phyloP scores from a whole-genome alignment of 1,140 invertebrate genomes.

The Drosophila virilis region DNA sequence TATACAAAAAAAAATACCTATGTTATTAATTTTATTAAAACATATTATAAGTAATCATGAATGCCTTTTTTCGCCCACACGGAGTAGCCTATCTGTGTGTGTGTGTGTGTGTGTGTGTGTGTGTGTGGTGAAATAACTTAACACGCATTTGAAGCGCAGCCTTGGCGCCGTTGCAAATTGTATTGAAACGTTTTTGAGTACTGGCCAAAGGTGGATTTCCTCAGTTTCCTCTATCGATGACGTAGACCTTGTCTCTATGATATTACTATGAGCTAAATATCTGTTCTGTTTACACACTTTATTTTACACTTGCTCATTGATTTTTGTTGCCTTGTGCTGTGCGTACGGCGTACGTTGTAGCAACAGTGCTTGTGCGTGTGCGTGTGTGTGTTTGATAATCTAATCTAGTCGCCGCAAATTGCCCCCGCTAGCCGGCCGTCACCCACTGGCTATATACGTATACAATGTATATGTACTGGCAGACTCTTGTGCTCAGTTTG shows the following conservation, averaged over 20 bases:
- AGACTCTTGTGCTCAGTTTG: slow-evolving; percentile 1
- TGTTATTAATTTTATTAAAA: too few relatives aligned
- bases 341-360: slow-evolving; percentile 35
- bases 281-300: slow-evolving; percentile 69
- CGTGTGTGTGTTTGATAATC: slow-evolving; percentile 36
- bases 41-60: not conserved
- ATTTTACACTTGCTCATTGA: slow-evolving; percentile 69
- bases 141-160: slow-evolving; percentile 17
- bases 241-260: slow-evolving; percentile 45
- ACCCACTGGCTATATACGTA: slow-evolving; percentile 39
- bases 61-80: not conserved
- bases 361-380: slow-evolving; percentile 26
- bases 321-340: slow-evolving; percentile 62
- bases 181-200: slow-evolving; percentile 29
- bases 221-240: slow-evolving; percentile 51
- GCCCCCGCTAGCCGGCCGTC: slow-evolving; percentile 43
- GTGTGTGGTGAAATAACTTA: slow-evolving; percentile 10
- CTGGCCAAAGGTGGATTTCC: slow-evolving; percentile 14
- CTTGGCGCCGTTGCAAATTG: slow-evolving; percentile 33
- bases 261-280: slow-evolving; percentile 40
- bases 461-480: slow-evolving; percentile 7
- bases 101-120: too few relatives aligned
- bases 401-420: slow-evolving; percentile 47
- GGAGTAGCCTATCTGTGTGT: too few relatives aligned
- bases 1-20: not conserved